Base-by-base conservation (phyloP, 2,888 invertebrate species). In the Pterostichus niger region DNA sequence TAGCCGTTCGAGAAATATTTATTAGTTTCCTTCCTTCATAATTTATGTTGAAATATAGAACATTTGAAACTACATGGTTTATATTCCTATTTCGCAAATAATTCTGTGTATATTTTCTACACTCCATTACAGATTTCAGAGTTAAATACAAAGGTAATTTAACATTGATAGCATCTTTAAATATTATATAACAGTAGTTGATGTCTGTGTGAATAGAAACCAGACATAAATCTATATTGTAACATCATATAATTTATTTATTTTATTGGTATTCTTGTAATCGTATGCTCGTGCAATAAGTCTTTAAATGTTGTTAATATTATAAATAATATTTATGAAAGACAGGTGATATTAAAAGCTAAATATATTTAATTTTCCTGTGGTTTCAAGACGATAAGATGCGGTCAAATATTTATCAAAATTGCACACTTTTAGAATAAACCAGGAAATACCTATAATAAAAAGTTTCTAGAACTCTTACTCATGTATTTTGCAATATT, bases 151-250 rank as follows among this genome's bases (percentile, higher is more conserved):
- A 46, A 71, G 64, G 40, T 71, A 15, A 71, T 71, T 71, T 71
- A 71, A 71, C 44, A 71, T 10, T 71, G 68, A 71, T 71, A 71
- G 15, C 68, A 71, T 71, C 68, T 64, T 13, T 40, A 15, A 11
- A 24, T 35, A 15, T 71, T 71, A 11, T 17, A 15, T 44, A 71
- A 71, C 17, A 71, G 68, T 44, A 44, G 68, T 13, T 40, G n/a
- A 64, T 31, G 61, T 24, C 7, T 24, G 64, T 64, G 64, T 71
- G 44, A 71, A 71, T 71, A 71, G 68, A 71, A 71, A 71, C 17
- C 17, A 44, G 5, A 71, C 44, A 68, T 71, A 46, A 71, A 46
- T 71, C 40, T 17, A 15, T 11, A 46, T 24, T 24, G 10, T 5
- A 10, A 44, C 68, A 13, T 68, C 44, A 44, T 24, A 24, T 24